These are phyloP conservation scores for Aphidius gifuensis DNA, from an alignment of 1,140 invertebrate species.

Conservation along the genomic window DNA sequence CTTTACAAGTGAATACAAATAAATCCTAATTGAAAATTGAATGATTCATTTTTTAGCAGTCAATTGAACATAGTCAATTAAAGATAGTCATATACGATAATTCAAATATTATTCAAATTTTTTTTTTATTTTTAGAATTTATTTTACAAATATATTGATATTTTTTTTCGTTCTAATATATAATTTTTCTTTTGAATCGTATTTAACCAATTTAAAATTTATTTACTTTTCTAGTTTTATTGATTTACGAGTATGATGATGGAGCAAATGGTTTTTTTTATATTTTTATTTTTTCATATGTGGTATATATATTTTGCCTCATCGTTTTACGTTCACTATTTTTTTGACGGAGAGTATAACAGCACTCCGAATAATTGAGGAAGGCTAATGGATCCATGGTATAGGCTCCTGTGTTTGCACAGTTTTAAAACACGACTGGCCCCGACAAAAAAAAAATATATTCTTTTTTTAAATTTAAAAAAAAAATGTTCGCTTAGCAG, in stretches of 20 bases:
- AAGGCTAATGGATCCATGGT: slow-evolving; percentile 46
- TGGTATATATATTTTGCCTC: slow-evolving; percentile 8
- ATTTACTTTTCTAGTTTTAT: slow-evolving; percentile 19
- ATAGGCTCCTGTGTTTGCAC: slow-evolving; percentile 40
- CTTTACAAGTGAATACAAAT: too few species aligned
- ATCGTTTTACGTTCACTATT: slow-evolving; percentile 20
- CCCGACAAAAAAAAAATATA: slow-evolving; percentile 18
- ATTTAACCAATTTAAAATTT: slow-evolving; percentile 6
- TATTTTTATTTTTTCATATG: not conserved
- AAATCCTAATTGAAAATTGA: too few species aligned
- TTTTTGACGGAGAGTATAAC: slow-evolving; percentile 37
- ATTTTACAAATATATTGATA: too few species aligned
- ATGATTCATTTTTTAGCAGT: too few species aligned
- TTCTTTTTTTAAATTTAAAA: slow-evolving; percentile 13
- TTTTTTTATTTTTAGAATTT: too few species aligned
- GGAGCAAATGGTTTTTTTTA: not conserved
- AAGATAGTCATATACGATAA: too few species aligned
- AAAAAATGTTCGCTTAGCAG: not conserved
- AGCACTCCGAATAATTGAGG: slow-evolving; percentile 49
- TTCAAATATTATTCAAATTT: too few species aligned
- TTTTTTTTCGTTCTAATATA: too few species aligned
- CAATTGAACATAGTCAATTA: too few species aligned
- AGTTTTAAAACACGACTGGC: slow-evolving; percentile 46
- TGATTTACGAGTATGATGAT: slow-evolving; percentile 14
- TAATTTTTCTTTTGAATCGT: not conserved